Conservation (phyloP, 2,113 vertebrate genomes). For the Xiphophorus maculatus region DNA sequence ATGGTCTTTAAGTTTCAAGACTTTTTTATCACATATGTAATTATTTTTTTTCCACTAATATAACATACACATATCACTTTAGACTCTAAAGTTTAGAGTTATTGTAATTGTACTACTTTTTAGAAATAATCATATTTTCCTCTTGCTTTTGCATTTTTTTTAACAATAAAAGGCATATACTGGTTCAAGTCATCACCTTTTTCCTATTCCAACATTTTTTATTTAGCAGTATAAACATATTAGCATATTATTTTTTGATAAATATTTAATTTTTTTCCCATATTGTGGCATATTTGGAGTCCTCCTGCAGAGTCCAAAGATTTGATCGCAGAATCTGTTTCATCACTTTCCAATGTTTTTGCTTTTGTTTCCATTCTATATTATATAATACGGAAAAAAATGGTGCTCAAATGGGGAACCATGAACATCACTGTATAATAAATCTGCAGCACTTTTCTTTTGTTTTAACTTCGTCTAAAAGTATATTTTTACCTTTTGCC, state of each 20-base stretch:
- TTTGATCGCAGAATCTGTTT: slow-evolving; percentile 14
- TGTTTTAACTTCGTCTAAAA: no score
- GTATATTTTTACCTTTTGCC: no score
- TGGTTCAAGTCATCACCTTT: not conserved
- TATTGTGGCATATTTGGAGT: not conserved
- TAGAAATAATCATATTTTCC: not conserved
- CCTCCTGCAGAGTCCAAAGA: not conserved
- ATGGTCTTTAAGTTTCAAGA: slow-evolving; percentile 1
- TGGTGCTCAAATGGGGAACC: not conserved
- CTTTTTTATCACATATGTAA: not conserved
- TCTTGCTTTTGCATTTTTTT: not conserved
- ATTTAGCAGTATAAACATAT: slow-evolving; percentile 5
- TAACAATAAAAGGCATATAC: not conserved
- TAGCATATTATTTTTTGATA: not conserved
- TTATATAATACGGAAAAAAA: not conserved
- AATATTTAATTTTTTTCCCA: slow-evolving; percentile 13
- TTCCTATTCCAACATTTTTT: not conserved
- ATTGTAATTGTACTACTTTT: slow-evolving; percentile 3
- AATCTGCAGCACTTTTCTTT: no score
- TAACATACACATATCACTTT: not conserved
- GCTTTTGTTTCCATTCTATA: not conserved
- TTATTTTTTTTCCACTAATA: no score
- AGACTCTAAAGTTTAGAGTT: not conserved
- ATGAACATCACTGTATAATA: not conserved
- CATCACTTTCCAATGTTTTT: not conserved